These are phyloP conservation scores for Drosophila funebris DNA, from an alignment of 1,140 invertebrate genomes.

Conservation along the genomic window DNA sequence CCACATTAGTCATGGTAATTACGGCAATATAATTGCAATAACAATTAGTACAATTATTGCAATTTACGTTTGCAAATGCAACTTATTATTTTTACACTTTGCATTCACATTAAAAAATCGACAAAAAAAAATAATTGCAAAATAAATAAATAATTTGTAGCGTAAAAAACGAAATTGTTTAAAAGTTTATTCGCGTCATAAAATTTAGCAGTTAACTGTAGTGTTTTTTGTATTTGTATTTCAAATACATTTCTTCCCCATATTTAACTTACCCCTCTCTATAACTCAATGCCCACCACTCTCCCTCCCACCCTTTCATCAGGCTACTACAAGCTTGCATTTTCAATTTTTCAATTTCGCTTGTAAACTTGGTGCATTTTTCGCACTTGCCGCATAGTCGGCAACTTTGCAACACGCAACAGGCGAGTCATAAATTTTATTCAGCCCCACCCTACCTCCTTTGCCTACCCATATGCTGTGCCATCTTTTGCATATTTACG, in stretches of 20 bases:
- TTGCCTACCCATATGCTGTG: conserved; percentile 6
- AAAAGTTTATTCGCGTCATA: not conserved
- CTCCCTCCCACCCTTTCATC: not conserved
- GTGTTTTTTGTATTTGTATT: not conserved
- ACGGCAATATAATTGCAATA: conserved; percentile 75
- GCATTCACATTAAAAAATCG: conserved; percentile 25
- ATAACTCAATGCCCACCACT: not conserved
- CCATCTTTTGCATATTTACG: conserved; percentile 49
- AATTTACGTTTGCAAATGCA: conserved; percentile 73
- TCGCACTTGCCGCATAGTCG: conserved; percentile 52
- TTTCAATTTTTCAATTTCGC: conserved; percentile 64
- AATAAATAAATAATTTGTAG: not conserved
- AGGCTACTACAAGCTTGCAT: conserved; percentile 1
- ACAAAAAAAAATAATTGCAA: not conserved
- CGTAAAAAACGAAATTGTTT: not conserved
- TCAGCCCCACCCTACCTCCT: not conserved
- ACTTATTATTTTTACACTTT: conserved; percentile 67
- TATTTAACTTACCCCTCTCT: not conserved
- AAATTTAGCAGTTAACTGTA: conserved; percentile 1
- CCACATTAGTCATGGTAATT: conserved; percentile 81
- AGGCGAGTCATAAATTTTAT: conserved; percentile 45
- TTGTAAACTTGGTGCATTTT: conserved; percentile 59
- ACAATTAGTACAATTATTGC: conserved; percentile 81
- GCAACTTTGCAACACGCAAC: conserved; percentile 52
- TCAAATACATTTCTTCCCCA: conserved; percentile 15